These are phyloP conservation scores for Riparia riparia DNA, from an alignment of 2,113 vertebrate species.

Conservation along the genomic window DNA sequence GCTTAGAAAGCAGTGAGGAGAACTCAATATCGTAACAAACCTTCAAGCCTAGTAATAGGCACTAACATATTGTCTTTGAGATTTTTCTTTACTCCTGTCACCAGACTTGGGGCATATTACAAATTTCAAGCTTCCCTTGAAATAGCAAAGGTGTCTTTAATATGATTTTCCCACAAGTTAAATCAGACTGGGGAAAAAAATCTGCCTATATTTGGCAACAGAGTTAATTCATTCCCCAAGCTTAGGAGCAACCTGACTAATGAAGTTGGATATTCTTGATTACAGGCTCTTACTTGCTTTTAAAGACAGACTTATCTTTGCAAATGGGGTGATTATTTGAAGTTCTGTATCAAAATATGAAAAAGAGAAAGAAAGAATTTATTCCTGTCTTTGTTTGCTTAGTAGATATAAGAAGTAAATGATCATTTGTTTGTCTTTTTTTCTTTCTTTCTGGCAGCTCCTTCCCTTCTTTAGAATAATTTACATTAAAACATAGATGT, in stretches of 20 bases:
- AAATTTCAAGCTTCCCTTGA: neutral
- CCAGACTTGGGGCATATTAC: neutral
- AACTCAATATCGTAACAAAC: neutral
- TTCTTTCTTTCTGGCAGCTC: neutral
- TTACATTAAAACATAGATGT: neutral
- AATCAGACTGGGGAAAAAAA: neutral
- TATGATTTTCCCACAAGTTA: neutral
- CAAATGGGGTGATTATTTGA: neutral
- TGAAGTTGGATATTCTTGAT: slow-evolving; percentile 4
- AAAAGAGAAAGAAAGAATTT: neutral
- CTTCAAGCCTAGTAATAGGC: neutral
- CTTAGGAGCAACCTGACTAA: slow-evolving; percentile 11
- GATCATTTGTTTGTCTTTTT: neutral
- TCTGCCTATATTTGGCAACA: slow-evolving; percentile 33
- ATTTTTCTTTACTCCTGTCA: neutral
- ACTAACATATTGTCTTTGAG: neutral
- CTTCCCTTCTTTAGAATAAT: neutral
- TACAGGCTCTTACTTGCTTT: slow-evolving; percentile 9
- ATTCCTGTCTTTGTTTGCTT: neutral
- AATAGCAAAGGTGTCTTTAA: neutral
- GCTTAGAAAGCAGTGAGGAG: neutral
- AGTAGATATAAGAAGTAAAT: neutral
- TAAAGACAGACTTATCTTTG: slow-evolving; percentile 5
- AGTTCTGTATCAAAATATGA: neutral
- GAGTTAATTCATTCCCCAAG: neutral